These are phyloP conservation scores for Pyrrhosoma nymphula DNA, from an alignment of 2,888 invertebrate genomes.

Conservation along the genomic window DNA sequence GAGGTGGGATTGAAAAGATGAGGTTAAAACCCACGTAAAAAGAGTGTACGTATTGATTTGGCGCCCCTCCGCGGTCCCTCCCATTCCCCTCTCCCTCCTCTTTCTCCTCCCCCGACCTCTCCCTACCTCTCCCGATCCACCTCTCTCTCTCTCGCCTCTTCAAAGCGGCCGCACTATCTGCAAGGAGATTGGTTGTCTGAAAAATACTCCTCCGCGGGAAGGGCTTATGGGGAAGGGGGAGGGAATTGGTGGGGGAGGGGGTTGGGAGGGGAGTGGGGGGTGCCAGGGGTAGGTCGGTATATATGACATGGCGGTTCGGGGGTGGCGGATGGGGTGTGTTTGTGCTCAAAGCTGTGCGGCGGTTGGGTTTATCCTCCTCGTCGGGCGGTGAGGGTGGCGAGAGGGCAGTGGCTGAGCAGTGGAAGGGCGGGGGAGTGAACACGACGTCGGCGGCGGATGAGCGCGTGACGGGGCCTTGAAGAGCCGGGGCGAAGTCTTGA, in stretches of 20 bases:
- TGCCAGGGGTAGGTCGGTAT: not conserved
- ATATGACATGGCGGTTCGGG: slow-evolving; percentile 65
- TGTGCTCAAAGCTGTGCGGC: too few species aligned
- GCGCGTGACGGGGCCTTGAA: too few species aligned
- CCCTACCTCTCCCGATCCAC: too few species aligned
- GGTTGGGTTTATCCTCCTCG: too few species aligned
- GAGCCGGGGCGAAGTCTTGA: not conserved
- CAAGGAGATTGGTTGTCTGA: slow-evolving; percentile 63
- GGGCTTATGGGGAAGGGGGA: too few species aligned
- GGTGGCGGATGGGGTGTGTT: not conserved
- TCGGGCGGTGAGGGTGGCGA: too few species aligned
- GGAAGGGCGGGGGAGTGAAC: not conserved
- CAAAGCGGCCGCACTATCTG: slow-evolving; percentile 43
- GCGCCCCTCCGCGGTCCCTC: slow-evolving; percentile 17
- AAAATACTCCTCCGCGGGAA: slow-evolving; percentile 69
- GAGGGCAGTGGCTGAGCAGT: slow-evolving; percentile 1
- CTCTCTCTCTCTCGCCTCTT: slow-evolving; percentile 28
- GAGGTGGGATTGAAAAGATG: slow-evolving; percentile 4
- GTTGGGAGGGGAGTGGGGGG: slow-evolving; percentile 64
- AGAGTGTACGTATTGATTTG: slow-evolving; percentile 56
- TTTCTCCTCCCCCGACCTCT: not conserved
- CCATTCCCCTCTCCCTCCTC: not conserved
- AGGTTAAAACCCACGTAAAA: slow-evolving; percentile 9
- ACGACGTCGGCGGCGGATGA: too few species aligned
- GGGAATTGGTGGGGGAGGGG: slow-evolving; percentile 64